Evolutionary conservation across 2,113 vertebrate genomes (phyloP), one percentile per base, ranked within the genome.

Genomic region (Thinocorus orbignyianus): DNA sequence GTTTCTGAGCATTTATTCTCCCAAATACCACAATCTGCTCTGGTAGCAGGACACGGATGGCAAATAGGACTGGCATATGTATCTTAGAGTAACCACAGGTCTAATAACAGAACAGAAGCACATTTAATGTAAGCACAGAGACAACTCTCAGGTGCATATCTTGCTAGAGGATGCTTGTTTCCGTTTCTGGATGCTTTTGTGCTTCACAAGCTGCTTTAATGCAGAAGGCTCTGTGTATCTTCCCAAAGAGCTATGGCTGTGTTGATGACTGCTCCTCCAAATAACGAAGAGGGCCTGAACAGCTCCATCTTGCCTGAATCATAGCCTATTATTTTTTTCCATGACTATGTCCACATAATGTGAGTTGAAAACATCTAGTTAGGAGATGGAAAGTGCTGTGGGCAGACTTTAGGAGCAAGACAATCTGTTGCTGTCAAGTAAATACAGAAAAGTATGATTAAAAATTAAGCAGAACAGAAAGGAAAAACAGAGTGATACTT

Each of bases 81-180:
- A 28, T 35, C 0, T 0, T 39, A 22, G 1, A 3, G 52, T 18
- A 60, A 85, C 10, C 26, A 42, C 16, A 28, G 12, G 39, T 62
- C 25, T 86, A 46, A 26, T 30, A 37, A 24, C 7, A 17, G 35
- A 48, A 33, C n/a, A 69, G 39, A 78, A 60, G 6, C 18, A 24
- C n/a, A 35, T 49, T 77, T 66, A 22, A 28, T 7, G 13, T 71
- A 61, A 51, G 31, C 20, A 61, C n/a, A 51, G 11, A 39, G 73
- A 10, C 28, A 86, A 9, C 6, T 42, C 10, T 19, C 16, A 77
- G 2, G 11, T 33, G 23, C 19, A 39, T 20, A 28, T 61, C 79
- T 66, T 65, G 22, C 15, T 19, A 82, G n/a, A 31, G 30, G 13
- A 60, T 51, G 22, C 22, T 46, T 74, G 30, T 60, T 66, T 74